A percentile compares a stretch with the other conserved stretches of the same genome.
phyloP scores from a whole-genome alignment of 2,888 invertebrate species.

The Therioaphis trifolii region DNA sequence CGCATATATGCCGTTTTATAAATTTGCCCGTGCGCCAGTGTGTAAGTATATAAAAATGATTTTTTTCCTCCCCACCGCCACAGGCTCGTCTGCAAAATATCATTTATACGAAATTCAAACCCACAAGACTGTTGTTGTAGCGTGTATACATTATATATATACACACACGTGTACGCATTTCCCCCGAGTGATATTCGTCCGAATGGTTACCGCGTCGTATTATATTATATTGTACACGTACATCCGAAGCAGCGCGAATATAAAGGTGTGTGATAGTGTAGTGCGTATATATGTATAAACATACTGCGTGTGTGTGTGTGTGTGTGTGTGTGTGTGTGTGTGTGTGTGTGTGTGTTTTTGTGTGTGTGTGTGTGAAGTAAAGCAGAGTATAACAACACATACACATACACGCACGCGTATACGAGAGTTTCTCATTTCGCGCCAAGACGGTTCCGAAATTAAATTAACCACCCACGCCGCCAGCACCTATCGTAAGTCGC shows the following conservation, averaged over 20 bases:
- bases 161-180: neutral
- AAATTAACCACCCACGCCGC: slow-evolving; percentile 41
- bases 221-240: too few species aligned
- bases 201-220: neutral
- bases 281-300: too few species aligned
- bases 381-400: neutral
- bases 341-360: too few species aligned
- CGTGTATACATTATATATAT: too few species aligned
- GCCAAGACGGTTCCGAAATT: slow-evolving; percentile 49
- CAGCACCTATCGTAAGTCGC: neutral
- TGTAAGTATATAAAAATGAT: neutral
- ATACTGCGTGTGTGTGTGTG: too few species aligned
- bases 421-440: slow-evolving; percentile 41
- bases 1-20: neutral
- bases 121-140: slow-evolving; percentile 3
- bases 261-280: too few species aligned
- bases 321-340: too few species aligned
- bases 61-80: neutral
- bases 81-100: neutral
- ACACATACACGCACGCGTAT: neutral
- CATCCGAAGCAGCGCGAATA: neutral
- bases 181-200: slow-evolving; percentile 49
- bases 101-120: slow-evolving; percentile 40
- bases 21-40: too few species aligned
- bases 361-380: neutral